Evolutionary conservation across 2,113 vertebrate genomes (phyloP).

Genomic region (Melanostigma gelatinosum): DNA sequence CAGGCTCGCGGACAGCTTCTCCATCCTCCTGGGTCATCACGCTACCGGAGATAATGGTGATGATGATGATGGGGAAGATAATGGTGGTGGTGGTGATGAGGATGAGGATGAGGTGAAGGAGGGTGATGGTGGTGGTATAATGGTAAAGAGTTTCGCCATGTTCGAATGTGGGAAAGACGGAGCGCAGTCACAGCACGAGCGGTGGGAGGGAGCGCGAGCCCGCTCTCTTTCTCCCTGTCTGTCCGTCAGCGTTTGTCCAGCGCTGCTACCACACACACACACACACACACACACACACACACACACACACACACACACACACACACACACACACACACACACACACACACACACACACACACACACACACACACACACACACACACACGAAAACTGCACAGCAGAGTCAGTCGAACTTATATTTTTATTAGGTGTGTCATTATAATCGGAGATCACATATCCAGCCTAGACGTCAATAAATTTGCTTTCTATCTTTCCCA

Average conservation of each 20-base stretch:
- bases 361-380: not conserved
- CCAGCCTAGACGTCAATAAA: not conserved
- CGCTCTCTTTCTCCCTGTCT: constrained; percentile 22
- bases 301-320: not conserved
- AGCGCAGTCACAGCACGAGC: constrained; percentile 55
- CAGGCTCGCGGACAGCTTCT: constrained; percentile 90
- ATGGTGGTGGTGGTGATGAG: not conserved
- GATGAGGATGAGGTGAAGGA: not conserved
- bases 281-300: not conserved
- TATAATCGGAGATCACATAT: not conserved
- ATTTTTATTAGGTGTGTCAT: not conserved
- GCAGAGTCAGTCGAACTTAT: not conserved
- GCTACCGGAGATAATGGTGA: constrained; percentile 61
- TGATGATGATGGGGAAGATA: constrained; percentile 15
- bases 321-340: not conserved
- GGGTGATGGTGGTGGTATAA: constrained; percentile 42
- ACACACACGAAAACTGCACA: not conserved
- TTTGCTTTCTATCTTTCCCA: not conserved
- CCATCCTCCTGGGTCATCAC: constrained; percentile 87
- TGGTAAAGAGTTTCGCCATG: constrained; percentile 77
- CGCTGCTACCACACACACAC: not conserved
- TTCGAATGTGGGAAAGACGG: constrained; percentile 63
- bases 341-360: constrained; percentile 3
- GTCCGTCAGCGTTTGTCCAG: constrained; percentile 24
- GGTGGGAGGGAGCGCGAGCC: constrained; percentile 62